Conservation (phyloP, 2,113 vertebrate genomes). For the Acinonyx jubatus region DNA sequence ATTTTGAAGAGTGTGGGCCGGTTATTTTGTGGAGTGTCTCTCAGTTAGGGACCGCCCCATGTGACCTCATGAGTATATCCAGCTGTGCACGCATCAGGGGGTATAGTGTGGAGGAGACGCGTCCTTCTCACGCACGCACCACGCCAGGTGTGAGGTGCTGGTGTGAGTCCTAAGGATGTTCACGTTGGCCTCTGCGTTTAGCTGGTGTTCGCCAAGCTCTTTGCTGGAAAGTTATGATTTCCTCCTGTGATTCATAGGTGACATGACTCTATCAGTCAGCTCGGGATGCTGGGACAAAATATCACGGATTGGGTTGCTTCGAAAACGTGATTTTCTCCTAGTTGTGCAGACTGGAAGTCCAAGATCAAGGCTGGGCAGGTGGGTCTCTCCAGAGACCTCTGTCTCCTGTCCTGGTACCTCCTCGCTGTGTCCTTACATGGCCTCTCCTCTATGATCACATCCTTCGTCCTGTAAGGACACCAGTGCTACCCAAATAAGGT, state of each 20-base stretch:
- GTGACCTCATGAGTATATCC: accelerated
- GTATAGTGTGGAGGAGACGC: accelerated
- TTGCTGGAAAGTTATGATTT: neutral
- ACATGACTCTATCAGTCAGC: neutral
- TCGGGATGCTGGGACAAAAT: accelerated
- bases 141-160: accelerated
- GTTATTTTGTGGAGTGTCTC: neutral
- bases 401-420: neutral
- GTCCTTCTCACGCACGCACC: too few species aligned
- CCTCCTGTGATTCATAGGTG: neutral
- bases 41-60: accelerated
- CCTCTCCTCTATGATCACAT: neutral
- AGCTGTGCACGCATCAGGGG: accelerated
- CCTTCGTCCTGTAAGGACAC: too few species aligned
- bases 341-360: neutral
- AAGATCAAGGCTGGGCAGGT: too few species aligned
- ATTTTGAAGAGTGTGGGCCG: neutral
- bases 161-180: too few species aligned
- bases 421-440: accelerated
- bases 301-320: neutral
- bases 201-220: neutral
- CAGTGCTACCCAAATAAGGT: too few species aligned
- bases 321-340: neutral
- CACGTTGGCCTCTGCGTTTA: neutral
- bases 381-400: neutral